Conservation (phyloP, 2,797 vertebrate species). For the Pagetopsis macropterus region DNA sequence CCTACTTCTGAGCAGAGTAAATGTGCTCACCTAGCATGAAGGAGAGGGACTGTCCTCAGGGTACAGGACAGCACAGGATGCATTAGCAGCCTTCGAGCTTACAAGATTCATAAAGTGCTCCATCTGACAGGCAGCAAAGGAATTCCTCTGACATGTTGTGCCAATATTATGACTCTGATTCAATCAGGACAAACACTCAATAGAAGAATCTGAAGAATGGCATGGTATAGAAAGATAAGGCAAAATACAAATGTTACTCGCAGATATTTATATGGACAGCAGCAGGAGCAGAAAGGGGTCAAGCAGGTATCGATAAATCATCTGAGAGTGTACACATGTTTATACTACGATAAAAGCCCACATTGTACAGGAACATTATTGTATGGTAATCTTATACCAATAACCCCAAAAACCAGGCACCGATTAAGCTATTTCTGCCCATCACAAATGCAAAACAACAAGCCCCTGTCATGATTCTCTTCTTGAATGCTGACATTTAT, state of each 20-base stretch:
- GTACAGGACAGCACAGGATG: conserved; percentile 56
- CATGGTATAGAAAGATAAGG: background rate
- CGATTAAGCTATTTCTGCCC: background rate
- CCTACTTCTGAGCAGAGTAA: conserved; percentile 56
- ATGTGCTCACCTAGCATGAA: conserved; percentile 62
- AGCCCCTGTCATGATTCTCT: conserved; percentile 1
- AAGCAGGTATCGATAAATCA: background rate
- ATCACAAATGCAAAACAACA: conserved; percentile 4
- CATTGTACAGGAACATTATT: background rate
- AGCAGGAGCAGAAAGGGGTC: background rate
- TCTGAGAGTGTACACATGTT: background rate
- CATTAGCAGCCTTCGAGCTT: conserved; percentile 68
- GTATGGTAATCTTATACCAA: background rate
- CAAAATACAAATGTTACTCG: background rate
- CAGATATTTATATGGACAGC: background rate
- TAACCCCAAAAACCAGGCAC: background rate
- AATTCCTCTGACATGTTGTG: conserved; percentile 56
- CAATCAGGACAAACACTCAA: conserved; percentile 15
- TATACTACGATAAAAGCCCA: background rate
- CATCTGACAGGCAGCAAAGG: conserved; percentile 56
- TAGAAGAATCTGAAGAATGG: conserved; percentile 22
- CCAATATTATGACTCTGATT: conserved; percentile 40
- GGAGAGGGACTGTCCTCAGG: conserved; percentile 61
- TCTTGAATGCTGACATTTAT: conserved; percentile 18
- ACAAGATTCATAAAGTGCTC: conserved; percentile 65